Evolutionary conservation across 2,797 vertebrate species (phyloP).

Genomic region (Myoxocephalus aenaeus): DNA sequence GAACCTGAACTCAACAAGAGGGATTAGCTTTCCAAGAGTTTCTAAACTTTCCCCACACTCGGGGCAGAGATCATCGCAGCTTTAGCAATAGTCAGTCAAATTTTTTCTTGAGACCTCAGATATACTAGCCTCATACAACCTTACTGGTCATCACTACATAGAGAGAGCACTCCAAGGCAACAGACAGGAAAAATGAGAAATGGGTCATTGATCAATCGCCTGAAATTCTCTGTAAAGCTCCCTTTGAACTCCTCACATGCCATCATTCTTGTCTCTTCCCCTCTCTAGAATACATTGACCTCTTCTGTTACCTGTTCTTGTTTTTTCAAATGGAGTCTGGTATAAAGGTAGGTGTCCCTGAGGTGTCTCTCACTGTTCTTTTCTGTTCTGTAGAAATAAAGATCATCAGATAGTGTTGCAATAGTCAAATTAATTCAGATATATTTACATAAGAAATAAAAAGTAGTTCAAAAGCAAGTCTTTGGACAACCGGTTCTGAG

Average conservation of each 20-base stretch:
- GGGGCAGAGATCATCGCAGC: slow-evolving; percentile 30
- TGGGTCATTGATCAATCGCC: slow-evolving; percentile 37
- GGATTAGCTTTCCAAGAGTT: slow-evolving; percentile 24
- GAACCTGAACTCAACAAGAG: slow-evolving; percentile 35
- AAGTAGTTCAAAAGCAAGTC: background rate
- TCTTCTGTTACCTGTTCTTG: slow-evolving; percentile 6
- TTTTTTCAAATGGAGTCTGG: slow-evolving; percentile 1
- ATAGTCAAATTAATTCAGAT: background rate
- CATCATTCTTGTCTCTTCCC: slow-evolving; percentile 7
- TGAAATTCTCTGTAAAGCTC: slow-evolving; percentile 28
- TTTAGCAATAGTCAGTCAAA: slow-evolving; percentile 17
- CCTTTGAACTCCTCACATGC: slow-evolving; percentile 26
- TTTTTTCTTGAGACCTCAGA: slow-evolving; percentile 28
- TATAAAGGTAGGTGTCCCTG: background rate
- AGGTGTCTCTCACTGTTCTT: background rate
- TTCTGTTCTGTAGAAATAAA: slow-evolving; percentile 7
- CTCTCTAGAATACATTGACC: slow-evolving; percentile 20
- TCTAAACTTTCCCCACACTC: slow-evolving; percentile 32
- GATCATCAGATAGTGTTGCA: background rate
- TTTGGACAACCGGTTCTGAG: background rate
- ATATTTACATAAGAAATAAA: background rate
- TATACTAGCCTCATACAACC: background rate
- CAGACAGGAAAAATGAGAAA: slow-evolving; percentile 21
- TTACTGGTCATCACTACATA: background rate
- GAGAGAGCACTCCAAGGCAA: slow-evolving; percentile 25